Base-by-base conservation (phyloP, 1,140 invertebrate species). In the Listronotus bonariensis region DNA sequence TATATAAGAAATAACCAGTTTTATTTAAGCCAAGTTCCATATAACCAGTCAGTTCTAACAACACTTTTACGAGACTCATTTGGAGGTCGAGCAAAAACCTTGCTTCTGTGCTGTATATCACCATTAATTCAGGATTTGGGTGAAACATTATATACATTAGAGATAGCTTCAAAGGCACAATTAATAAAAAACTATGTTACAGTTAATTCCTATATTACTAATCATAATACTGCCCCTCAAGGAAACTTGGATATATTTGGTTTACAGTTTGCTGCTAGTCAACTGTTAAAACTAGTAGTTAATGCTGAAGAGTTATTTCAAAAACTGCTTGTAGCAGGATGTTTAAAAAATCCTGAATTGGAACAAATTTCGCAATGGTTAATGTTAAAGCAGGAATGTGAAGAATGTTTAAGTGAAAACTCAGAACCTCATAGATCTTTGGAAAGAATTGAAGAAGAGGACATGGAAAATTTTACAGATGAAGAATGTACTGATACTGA, bases 331-430 rank as follows among this genome's bases (percentile, higher is more conserved):
- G 48, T 76, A 4, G 82, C 77, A 20, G 87, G 88, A 67, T 79
- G 82, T 34, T 76, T 92, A 45, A 82, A 86, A 7, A 85, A 88
- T 55, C 79, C 83, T 57, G 88, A 90, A 72, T 83, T 86, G 68
- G 88, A 89, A 73, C 89, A 90, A 78, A 90, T 92, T n/a, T 89
- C 90, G 74, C 87, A 91, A 62, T 93, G 91, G 91, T 78, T 93
- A 4, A 91, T 88, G 70, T 81, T 92, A 65, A 92, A 92, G 77
- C 89, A 91, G 65, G 91, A 93, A 76, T 92, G 90, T 77, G 90
- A 92, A 77, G 90, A 92, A 68, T 92, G 90, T 73, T 84, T 92
- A 20, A 87, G 86, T 71, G 81, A 81, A 34, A 80, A 76, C n/a
- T 82, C 83, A 45, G 82, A 82, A 65, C 73, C 80, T 8, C 80